Base-by-base conservation (phyloP, 2,113 vertebrate genomes). In the Carassius carassius region DNA sequence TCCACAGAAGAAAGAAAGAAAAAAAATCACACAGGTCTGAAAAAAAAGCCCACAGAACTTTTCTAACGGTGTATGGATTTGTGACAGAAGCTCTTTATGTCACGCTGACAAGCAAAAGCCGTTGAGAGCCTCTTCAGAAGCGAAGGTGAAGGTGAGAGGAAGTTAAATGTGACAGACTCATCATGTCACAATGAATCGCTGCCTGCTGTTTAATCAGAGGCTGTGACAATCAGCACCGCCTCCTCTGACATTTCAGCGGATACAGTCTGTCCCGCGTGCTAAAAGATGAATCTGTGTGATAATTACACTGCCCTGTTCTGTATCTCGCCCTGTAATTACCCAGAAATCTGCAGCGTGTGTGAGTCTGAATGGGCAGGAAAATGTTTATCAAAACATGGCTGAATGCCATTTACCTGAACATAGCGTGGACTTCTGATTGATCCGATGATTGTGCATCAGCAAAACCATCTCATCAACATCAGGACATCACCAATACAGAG, bases 231-330 rank as follows among this genome's bases (percentile, higher is more conserved):
- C 73, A 51, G 65, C 69, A 3, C 8, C 35, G 69, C 79, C 79
- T 82, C 56, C 82, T 17, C 80, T 83, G 75, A 85, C 75, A 83
- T 83, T 88, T 73, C 47, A 16, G 54, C 74, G 14, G 32, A 85
- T 75, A 25, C 17, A 9, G 17, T 69, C 35, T 67, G 51, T 76
- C n/a, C 74, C 74, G 4, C 10, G 1, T 67, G 19, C 84, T 17
- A 67, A 82, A 47, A 67, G 81, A 84, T 62, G 78, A 83, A 69
- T 75, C 70, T 21, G 75, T 37, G 76, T 69, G 75, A 88, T 83
- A 88, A 86, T 87, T 47, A 73, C 17, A 56, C 63, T 12, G 56
- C n/a, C 44, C 73, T 78, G 58, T 54, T 85, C 54, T 85, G 35
- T 51, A 69, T 80, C 76, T 70, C 17, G 12, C 8, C 37, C 35